Evolutionary conservation across 2,113 vertebrate genomes (phyloP).

Genomic region (Trogon melanurus): DNA sequence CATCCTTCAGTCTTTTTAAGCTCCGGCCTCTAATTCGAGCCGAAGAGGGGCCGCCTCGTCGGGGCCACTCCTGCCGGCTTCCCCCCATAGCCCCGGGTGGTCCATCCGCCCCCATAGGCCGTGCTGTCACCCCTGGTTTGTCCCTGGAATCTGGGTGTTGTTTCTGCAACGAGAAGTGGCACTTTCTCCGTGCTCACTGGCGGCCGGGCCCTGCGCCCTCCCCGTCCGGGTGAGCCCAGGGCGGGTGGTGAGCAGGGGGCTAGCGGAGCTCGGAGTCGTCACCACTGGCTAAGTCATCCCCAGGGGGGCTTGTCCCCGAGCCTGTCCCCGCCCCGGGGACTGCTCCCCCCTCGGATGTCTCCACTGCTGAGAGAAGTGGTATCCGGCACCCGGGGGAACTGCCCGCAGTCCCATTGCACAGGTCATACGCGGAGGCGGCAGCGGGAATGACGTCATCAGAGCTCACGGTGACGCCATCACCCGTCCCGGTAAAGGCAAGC

Average conservation of each 20-base stretch:
- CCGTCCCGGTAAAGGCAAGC: background rate
- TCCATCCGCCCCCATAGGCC: background rate
- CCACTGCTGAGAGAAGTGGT: background rate
- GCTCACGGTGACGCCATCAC: background rate
- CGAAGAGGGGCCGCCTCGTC: background rate
- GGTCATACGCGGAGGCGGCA: background rate
- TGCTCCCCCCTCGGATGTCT: background rate
- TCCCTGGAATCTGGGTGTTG: background rate
- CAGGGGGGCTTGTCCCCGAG: rapidly evolving
- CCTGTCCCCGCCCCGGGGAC: no score
- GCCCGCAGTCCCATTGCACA: background rate
- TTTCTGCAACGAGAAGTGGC: background rate
- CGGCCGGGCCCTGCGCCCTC: background rate
- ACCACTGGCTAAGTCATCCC: background rate
- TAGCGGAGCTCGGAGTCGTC: background rate
- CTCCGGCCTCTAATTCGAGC: background rate
- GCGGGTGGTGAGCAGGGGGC: background rate
- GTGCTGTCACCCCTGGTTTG: background rate
- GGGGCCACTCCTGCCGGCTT: background rate
- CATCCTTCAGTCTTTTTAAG: background rate
- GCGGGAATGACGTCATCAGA: background rate
- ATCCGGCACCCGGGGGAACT: background rate
- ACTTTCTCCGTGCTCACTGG: background rate
- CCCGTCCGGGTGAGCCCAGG: background rate
- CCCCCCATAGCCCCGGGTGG: no score